Evolutionary conservation across 2,888 invertebrate species (phyloP).

Genomic region (Blastobasis lacticolella): DNA sequence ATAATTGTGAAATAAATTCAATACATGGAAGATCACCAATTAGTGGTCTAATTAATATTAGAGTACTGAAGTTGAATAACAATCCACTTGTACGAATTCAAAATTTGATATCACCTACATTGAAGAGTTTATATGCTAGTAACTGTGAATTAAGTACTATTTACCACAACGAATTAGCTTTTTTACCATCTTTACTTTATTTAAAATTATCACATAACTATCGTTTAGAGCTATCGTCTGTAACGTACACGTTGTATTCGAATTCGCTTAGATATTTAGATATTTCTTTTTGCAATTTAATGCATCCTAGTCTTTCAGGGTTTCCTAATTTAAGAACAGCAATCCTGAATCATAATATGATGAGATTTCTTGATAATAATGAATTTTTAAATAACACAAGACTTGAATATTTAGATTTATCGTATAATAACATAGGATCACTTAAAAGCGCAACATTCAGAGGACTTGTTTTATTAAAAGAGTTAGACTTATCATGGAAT

Average conservation of each 20-base stretch:
- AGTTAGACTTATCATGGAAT: constrained; percentile 81
- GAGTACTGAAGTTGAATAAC: constrained; percentile 65
- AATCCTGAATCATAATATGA: constrained; percentile 77
- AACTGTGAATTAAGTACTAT: constrained; percentile 71
- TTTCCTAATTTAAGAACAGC: constrained; percentile 76
- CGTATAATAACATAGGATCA: constrained; percentile 77
- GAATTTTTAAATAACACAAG: constrained; percentile 77
- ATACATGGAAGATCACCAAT: constrained; percentile 67
- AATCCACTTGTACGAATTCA: constrained; percentile 67
- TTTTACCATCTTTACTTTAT: constrained; percentile 73
- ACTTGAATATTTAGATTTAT: constrained; percentile 77
- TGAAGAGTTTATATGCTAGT: constrained; percentile 73
- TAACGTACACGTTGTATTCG: constrained; percentile 54
- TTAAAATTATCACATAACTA: constrained; percentile 78
- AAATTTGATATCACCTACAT: constrained; percentile 61
- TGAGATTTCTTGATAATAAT: constrained; percentile 71
- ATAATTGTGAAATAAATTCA: constrained; percentile 75
- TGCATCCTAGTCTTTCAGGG: constrained; percentile 74
- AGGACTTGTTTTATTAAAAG: constrained; percentile 70
- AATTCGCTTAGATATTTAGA: constrained; percentile 72
- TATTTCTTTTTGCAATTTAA: constrained; percentile 76
- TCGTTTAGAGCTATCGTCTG: constrained; percentile 60
- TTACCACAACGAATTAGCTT: constrained; percentile 67
- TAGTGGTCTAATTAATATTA: constrained; percentile 66
- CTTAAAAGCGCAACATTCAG: constrained; percentile 77